Evolutionary conservation across 2,113 vertebrate genomes (phyloP).

Genomic region (Eleginops maclovinus): DNA sequence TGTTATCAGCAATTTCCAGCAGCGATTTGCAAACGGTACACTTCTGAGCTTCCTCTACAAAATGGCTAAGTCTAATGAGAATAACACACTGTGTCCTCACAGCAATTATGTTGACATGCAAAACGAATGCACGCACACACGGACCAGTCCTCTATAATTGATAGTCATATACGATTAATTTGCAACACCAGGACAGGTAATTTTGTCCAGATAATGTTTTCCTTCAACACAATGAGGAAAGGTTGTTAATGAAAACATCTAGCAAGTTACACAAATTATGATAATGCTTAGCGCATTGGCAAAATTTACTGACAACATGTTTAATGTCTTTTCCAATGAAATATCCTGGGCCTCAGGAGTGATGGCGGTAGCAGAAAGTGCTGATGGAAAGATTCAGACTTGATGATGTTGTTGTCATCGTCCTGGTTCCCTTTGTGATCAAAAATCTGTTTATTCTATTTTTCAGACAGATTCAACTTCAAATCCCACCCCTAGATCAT

Average conservation of each 20-base stretch:
- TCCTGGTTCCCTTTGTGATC: conserved; percentile 5
- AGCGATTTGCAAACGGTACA: conserved; percentile 28
- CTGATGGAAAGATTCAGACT: conserved; percentile 49
- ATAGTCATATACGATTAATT: background rate
- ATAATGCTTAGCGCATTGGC: background rate
- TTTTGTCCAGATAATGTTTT: background rate
- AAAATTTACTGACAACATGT: background rate
- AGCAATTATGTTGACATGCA: background rate
- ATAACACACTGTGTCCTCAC: conserved; percentile 3
- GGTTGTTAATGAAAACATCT: background rate
- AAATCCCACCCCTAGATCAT: background rate
- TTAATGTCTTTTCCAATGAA: background rate
- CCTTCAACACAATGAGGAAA: background rate
- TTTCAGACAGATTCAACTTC: conserved; percentile 21
- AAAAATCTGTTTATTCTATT: conserved; percentile 13
- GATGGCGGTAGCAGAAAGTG: conserved; percentile 50
- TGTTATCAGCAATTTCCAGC: conserved; percentile 40
- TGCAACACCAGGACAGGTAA: background rate
- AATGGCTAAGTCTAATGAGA: conserved; percentile 24
- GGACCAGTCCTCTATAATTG: background rate
- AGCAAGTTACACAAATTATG: background rate
- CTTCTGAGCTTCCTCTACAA: conserved; percentile 12
- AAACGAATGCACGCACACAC: conserved; percentile 4
- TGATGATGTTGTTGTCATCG: conserved; percentile 31
- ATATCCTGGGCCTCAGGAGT: conserved; percentile 40